phyloP scores from a whole-genome alignment of 2,797 vertebrate genomes.

The Ambastaia sidthimunki region DNA sequence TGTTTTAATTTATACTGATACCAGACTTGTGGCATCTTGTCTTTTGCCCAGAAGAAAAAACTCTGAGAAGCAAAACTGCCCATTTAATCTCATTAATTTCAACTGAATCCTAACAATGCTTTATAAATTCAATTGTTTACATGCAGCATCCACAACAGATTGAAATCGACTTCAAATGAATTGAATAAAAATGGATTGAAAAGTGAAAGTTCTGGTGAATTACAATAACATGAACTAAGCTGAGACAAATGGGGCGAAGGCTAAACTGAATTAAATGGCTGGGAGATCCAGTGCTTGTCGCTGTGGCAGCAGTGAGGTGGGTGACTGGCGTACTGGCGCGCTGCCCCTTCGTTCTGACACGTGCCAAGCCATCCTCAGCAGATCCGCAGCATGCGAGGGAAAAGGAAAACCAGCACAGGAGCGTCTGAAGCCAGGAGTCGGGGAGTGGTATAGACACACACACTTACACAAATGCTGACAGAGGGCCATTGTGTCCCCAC shows the following conservation, averaged over 20 bases:
- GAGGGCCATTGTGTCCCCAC: constrained; percentile 62
- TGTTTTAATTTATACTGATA: neutral
- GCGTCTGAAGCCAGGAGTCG: constrained; percentile 44
- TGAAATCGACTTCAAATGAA: neutral
- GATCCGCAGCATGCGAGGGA: constrained; percentile 44
- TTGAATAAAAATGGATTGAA: neutral
- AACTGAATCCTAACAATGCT: neutral
- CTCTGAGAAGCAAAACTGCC: neutral
- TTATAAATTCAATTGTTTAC: neutral
- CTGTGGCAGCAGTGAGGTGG: constrained; percentile 40
- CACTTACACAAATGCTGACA: constrained; percentile 49
- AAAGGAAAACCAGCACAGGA: constrained; percentile 47
- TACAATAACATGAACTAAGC: constrained; percentile 5
- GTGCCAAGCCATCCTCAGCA: constrained; percentile 55
- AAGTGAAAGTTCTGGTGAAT: neutral
- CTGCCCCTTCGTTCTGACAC: constrained; percentile 36
- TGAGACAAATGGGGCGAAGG: neutral
- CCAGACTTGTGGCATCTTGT: neutral
- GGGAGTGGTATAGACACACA: constrained; percentile 25
- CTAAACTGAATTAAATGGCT: constrained; percentile 11
- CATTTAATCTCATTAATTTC: neutral
- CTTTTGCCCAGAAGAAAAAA: neutral
- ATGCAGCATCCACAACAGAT: neutral
- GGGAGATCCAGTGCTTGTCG: constrained; percentile 30
- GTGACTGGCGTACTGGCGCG: constrained; percentile 44